Base-by-base conservation (phyloP, 2,888 invertebrate genomes). In the Smittia aterrima region DNA sequence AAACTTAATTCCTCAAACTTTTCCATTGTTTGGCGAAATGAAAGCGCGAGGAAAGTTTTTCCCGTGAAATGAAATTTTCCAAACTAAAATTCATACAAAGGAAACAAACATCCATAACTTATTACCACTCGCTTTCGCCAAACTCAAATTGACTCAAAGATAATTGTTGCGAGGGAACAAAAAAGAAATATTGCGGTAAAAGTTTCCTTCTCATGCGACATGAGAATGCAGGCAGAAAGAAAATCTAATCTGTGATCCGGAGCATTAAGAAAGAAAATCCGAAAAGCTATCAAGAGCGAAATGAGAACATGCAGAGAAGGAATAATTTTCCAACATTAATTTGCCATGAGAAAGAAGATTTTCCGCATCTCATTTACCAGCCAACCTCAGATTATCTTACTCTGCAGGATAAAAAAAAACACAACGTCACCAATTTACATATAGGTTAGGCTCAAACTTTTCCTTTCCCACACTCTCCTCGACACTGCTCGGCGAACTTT, bases 261-360 rank as follows among this genome's bases (percentile, higher is more conserved):
- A 22, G 27, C 25, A 66, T n/a, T 6, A 27, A 25, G 27, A 47
- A 47, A 47, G 20, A 66, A 32, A 66, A 66, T 24, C 58, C 20
- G 18, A 16, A 22, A 7, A 66, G 20, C 3, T 16, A 11, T 6
- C n/a, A n/a, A n/a, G n/a, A 62, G 20, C 22, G 18, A 27, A 66
- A n/a, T 27, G 25, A 27, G 20, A 27, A 27, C 20, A 66, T 66
- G 66, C 20, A 25, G 32, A 66, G 16, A 27, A 47, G 11, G 47
- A n/a, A 25, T 25, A 66, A n/a, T 66, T 66, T 62, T 66, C 20
- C 13, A 18, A 25, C 66, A 27, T 27, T 66, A 25, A 66, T 66
- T 66, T 32, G 66, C 62, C 22, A 32, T 32, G 47, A 47, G n/a
- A 27, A 16, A 25, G 16, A 25, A 20, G 24, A 22, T 7, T 66